These are phyloP conservation scores for Archivesica marissinica DNA, from an alignment of 1,140 invertebrate species.

Conservation along the genomic window DNA sequence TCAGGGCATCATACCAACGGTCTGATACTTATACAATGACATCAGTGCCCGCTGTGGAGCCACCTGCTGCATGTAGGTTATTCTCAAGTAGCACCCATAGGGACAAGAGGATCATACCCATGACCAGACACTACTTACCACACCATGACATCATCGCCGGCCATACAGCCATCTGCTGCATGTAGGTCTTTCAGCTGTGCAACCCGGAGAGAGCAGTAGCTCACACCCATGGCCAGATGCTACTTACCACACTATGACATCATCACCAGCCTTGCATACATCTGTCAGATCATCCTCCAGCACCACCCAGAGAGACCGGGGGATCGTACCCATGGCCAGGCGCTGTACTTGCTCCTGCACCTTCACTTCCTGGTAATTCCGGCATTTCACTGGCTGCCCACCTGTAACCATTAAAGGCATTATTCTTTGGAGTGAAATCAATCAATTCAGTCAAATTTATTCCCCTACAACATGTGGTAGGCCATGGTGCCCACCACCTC, in stretches of 20 bases:
- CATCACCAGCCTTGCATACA: conserved; percentile 94
- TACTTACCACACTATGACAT: conserved; percentile 91
- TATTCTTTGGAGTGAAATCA: too few species aligned
- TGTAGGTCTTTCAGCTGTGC: too few species aligned
- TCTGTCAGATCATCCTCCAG: conserved; percentile 95
- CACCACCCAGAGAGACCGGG: conserved; percentile 91
- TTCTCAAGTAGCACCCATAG: conserved; percentile 93
- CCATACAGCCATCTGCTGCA: conserved; percentile 94
- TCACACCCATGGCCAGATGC: too few species aligned
- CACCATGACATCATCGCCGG: conserved; percentile 94
- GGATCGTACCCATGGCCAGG: conserved; percentile 89
- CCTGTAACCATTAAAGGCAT: too few species aligned
- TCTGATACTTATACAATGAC: conserved; percentile 88
- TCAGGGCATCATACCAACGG: too few species aligned
- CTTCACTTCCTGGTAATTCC: conserved; percentile 96
- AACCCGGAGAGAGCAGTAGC: too few species aligned
- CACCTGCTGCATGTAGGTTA: conserved; percentile 94
- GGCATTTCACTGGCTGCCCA: conserved; percentile 87
- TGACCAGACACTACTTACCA: conserved; percentile 87
- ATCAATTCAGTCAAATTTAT: too few species aligned
- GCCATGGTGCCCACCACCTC: too few species aligned
- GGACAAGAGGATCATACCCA: too few species aligned
- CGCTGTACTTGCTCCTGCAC: conserved; percentile 91
- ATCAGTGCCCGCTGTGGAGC: conserved; percentile 95
- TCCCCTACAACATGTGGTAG: too few species aligned